Percentiles rank a stretch among this genome's conserved stretches.
phyloP scores from a whole-genome alignment of 2,113 vertebrate genomes.

The Motacilla tschutschensis region DNA sequence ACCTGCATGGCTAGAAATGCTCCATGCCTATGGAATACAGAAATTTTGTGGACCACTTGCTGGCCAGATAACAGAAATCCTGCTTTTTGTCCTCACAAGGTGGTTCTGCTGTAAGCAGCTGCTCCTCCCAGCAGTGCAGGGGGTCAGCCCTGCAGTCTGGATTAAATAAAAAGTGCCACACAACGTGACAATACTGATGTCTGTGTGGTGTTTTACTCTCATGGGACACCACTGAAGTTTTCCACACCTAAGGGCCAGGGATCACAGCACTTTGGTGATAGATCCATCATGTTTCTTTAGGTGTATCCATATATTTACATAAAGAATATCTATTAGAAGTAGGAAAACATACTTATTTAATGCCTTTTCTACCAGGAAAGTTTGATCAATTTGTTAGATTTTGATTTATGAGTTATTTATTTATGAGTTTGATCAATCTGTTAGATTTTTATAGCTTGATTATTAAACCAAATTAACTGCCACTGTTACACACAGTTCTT shows the following conservation, averaged over 20 bases:
- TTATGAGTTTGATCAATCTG: not conserved
- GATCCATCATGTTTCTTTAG: not conserved
- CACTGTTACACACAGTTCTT: not conserved
- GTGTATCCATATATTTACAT: not conserved
- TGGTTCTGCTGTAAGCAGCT: not conserved
- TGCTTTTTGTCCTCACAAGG: not conserved
- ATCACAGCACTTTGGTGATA: not conserved
- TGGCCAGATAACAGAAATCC: not conserved
- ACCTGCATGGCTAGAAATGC: not conserved
- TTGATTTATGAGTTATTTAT: no score
- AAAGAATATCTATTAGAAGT: not conserved
- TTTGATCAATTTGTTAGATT: not conserved
- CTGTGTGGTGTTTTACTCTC: not conserved
- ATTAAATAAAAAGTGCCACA: not conserved
- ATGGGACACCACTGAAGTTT: not conserved
- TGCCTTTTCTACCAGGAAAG: not conserved
- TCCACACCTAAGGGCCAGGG: not conserved
- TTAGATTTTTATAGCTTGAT: constrained; percentile 27
- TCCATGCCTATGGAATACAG: constrained; percentile 8
- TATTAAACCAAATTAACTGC: constrained; percentile 27
- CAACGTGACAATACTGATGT: not conserved
- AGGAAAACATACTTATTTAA: not conserved
- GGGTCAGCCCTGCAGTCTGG: not conserved
- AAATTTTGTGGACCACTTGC: not conserved
- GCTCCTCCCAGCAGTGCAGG: not conserved